Percentiles rank a stretch among this genome's conserved stretches.
phyloP scores from a whole-genome alignment of 2,113 vertebrate species.

The Xyrauchen texanus region DNA sequence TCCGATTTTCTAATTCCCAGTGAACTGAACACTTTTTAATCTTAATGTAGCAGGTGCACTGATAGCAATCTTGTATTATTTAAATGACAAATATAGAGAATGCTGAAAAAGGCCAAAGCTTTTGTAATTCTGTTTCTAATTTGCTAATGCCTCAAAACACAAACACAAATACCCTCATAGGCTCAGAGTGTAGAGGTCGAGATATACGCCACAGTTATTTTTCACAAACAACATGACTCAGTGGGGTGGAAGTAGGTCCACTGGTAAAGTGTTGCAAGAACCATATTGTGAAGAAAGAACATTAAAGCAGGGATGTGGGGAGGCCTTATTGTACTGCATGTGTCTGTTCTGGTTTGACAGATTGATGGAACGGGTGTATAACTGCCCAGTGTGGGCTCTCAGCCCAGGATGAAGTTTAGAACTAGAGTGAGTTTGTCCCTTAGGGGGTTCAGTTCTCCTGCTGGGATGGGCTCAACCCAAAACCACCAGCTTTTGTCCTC shows the following conservation, averaged over 20 bases:
- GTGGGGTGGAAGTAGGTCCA: slow-evolving; percentile 72
- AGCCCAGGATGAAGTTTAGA: slow-evolving; percentile 75
- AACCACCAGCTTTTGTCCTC: slow-evolving; percentile 88
- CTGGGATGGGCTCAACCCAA: slow-evolving; percentile 78
- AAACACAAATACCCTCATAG: slow-evolving; percentile 1
- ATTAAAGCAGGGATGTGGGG: slow-evolving; percentile 71
- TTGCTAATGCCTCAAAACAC: not conserved
- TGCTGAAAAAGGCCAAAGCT: not conserved
- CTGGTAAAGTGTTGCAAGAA: slow-evolving; percentile 81
- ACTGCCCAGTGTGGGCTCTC: slow-evolving; percentile 67
- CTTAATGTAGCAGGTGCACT: not conserved
- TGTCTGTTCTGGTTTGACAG: slow-evolving; percentile 88
- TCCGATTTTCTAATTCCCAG: too few species aligned
- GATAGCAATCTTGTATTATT: not conserved
- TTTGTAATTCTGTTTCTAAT: not conserved
- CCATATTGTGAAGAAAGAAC: slow-evolving; percentile 81
- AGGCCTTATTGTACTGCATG: slow-evolving; percentile 87
- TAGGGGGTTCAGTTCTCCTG: slow-evolving; percentile 79
- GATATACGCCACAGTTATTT: slow-evolving; percentile 9
- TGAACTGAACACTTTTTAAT: too few species aligned
- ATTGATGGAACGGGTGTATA: slow-evolving; percentile 96
- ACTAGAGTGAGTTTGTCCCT: slow-evolving; percentile 77
- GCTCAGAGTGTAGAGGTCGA: slow-evolving; percentile 11
- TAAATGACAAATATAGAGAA: not conserved
- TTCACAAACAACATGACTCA: not conserved